Evolutionary conservation across 2,113 vertebrate genomes (phyloP).

Genomic region (Chionis minor): DNA sequence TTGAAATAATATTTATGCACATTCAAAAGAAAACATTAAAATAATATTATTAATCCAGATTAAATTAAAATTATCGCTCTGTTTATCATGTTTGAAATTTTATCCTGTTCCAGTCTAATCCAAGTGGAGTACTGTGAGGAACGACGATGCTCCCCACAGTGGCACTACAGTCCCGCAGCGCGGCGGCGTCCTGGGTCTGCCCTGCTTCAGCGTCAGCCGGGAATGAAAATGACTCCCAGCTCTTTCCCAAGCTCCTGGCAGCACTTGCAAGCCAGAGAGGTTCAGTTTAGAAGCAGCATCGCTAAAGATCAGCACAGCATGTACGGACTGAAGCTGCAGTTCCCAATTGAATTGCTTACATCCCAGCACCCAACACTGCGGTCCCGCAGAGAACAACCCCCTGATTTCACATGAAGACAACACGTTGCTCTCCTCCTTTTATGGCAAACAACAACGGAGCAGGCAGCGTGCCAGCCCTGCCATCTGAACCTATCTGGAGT

Average conservation of each 20-base stretch:
- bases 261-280: not conserved
- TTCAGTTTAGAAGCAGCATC: not conserved
- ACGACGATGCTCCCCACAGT: not conserved
- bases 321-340: not conserved
- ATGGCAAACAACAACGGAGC: not conserved
- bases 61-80: not conserved
- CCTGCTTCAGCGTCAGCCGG: not conserved
- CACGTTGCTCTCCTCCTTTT: no score
- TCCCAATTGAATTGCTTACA: not conserved
- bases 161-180: not conserved
- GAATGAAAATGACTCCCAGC: not conserved
- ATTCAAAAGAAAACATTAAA: not conserved
- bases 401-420: not conserved
- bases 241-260: not conserved
- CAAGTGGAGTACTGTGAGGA: not conserved
- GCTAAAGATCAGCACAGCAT: not conserved
- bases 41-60: not conserved
- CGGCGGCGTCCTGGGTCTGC: not conserved
- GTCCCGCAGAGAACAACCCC: not conserved
- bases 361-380: accelerated
- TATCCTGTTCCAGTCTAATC: not conserved
- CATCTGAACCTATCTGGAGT: accelerated
- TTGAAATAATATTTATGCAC: slow-evolving; percentile 7
- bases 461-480: accelerated
- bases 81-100: not conserved